Base-by-base conservation (phyloP, 2,888 invertebrate genomes). In the Anticlea derivata region DNA sequence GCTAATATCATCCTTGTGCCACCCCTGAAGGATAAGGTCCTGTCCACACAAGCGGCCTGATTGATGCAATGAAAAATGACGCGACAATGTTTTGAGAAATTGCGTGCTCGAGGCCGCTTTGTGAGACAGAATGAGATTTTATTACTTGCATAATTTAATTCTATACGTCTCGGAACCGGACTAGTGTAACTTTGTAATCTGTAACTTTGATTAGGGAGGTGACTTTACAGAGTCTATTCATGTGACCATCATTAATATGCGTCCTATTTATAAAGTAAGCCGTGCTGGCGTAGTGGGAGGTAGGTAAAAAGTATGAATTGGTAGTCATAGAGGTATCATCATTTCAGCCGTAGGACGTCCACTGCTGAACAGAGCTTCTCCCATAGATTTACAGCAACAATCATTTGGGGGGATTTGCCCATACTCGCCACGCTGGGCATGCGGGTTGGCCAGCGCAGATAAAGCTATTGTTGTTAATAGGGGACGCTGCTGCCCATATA, bases 31-130 rank as follows among this genome's bases (percentile, higher is more conserved):
- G 31, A 60, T 61, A 61, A 67, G 68, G 65, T 58, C 51, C 55
- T 55, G 67, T 76, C 66, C 66, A 70, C 70, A 80, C 70, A 79
- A 79, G 75, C 76, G 73, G 66, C 64, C 83, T 87, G 88, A 89
- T 90, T 89, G 90, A 90, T 78, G 88, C 86, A 83, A 86, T 88
- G 89, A 90, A 84, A 88, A 89, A 90, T 89, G 90, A 88, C 66
- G 85, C 85, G 85, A 86, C 81, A 86, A 87, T 80, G 83, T 88
- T 88, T 82, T 86, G 88, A 88, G 83, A 87, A 88, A 87, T 87
- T 78, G 81, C 82, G 78, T 79, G 71, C 79, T 80, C 60, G 60
- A 76, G 71, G 75, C 72, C 68, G 73, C 76, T 75, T 75, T 80
- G 81, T 75, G 62, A 72, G 64, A 71, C 68, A 77, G 76, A 80